Conservation (phyloP, 2,797 vertebrate genomes). For the Sebastolobus alascanus region DNA sequence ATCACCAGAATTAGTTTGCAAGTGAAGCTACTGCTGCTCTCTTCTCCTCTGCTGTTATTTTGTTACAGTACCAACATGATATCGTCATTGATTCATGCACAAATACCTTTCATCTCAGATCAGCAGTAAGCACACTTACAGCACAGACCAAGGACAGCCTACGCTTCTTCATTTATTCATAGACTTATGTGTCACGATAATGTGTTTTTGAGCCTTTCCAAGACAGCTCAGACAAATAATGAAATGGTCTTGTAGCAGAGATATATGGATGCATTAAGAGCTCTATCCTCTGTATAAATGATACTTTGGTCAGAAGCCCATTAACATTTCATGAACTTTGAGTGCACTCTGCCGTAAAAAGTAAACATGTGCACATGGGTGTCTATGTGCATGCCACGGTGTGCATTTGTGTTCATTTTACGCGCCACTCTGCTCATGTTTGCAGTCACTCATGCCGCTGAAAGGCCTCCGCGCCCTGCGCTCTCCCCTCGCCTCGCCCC, state of each 20-base stretch:
- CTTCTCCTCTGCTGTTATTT: neutral
- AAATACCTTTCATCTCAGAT: neutral
- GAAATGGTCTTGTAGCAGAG: slow-evolving; percentile 48
- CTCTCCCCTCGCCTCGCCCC: slow-evolving; percentile 30
- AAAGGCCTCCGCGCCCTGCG: slow-evolving; percentile 41
- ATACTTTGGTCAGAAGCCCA: slow-evolving; percentile 23
- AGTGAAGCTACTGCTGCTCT: neutral
- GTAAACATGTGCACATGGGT: slow-evolving; percentile 3
- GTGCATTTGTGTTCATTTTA: slow-evolving; percentile 28
- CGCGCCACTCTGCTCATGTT: slow-evolving; percentile 35
- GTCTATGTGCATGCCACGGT: slow-evolving; percentile 8
- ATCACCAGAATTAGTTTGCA: slow-evolving; percentile 1
- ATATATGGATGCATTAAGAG: slow-evolving; percentile 54
- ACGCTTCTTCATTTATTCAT: slow-evolving; percentile 18
- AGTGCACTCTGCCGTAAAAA: slow-evolving; percentile 31
- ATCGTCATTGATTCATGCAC: neutral
- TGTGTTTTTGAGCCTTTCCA: neutral
- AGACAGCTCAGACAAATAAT: slow-evolving; percentile 51
- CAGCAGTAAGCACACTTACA: neutral
- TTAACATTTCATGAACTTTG: slow-evolving; percentile 74
- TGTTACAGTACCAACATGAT: neutral
- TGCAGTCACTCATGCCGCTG: slow-evolving; percentile 49
- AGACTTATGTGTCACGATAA: neutral
- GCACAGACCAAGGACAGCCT: neutral
- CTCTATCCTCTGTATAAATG: slow-evolving; percentile 19